Base-by-base conservation (phyloP, 2,888 invertebrate genomes). In the Lysandra coridon region DNA sequence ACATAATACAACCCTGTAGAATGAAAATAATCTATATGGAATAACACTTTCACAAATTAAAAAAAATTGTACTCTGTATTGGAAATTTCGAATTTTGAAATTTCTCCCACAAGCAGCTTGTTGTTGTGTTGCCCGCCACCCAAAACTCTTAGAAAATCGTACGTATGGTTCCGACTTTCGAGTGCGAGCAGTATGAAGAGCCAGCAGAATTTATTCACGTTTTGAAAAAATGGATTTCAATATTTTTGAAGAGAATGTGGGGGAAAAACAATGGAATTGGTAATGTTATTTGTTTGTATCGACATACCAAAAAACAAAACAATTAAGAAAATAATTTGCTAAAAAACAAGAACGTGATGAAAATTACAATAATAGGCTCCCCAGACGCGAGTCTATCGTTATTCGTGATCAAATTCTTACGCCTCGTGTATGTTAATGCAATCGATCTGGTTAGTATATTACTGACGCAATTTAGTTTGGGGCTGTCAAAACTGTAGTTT, bases 371-470 rank as follows among this genome's bases (percentile, higher is more conserved):
- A 23, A 23, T 12, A 14, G 4, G 12, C 69, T 76, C 49, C 76
- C 76, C 17, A 76, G 76, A 76, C 76, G 12, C 49, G 7, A 64
- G 69, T 69, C 69, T 33, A 69, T 69, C 33, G 69, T 69, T 33
- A 69, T 69, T 75, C 75, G 75, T 75, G 57, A 76, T 76, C 76
- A 7, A 76, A 33, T 33, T 12, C 1, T 14, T 33, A 76, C 57
- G 57, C 76, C 30, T 23, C 30, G 14, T 76, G 76, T 76, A 76
- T 76, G 23, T 76, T 57, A 76, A 76, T 76, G 53, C 57, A 12
- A 44, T 40, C 74, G 23, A 74, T n/a, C 44, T 23, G 23, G 23
- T 23, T 23, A 33, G 73, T 44, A 17, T 33, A 30, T 30, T 2
- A 14, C 33, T 69, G 17, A 5, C 37, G 30, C 69, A 69, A 1